These are phyloP conservation scores for Aradus depressus DNA, from an alignment of 2,888 invertebrate species.

Conservation along the genomic window DNA sequence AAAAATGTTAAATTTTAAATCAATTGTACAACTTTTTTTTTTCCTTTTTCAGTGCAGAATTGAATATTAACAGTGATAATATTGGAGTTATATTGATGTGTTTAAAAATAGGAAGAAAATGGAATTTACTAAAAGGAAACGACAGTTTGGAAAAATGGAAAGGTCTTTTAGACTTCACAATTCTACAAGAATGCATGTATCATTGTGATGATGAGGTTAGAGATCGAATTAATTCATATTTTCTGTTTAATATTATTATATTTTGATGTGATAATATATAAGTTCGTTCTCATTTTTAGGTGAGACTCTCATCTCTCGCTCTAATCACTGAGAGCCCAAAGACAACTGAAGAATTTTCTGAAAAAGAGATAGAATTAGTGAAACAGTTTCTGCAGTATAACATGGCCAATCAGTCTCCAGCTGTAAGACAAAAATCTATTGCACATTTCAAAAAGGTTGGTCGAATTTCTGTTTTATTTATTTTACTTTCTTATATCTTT, in stretches of 20 bases:
- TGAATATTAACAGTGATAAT: slow-evolving; percentile 30
- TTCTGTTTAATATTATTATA: background rate
- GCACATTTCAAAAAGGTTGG: slow-evolving; percentile 58
- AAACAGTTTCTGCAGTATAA: slow-evolving; percentile 54
- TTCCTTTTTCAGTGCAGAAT: slow-evolving; percentile 9
- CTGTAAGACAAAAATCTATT: slow-evolving; percentile 56
- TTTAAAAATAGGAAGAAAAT: slow-evolving; percentile 42
- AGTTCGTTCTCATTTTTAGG: slow-evolving; percentile 39
- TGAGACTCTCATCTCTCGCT: slow-evolving; percentile 54
- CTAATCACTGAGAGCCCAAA: slow-evolving; percentile 63
- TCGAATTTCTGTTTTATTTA: no score
- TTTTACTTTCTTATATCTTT: no score
- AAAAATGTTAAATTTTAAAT: no score
- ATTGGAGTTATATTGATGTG: slow-evolving; percentile 42
- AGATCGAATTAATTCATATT: no score
- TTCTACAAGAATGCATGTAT: slow-evolving; percentile 46
- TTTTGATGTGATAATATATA: slow-evolving; percentile 28
- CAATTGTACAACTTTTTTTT: no score
- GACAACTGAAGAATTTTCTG: slow-evolving; percentile 52
- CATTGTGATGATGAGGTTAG: slow-evolving; percentile 49
- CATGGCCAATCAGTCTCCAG: slow-evolving; percentile 54
- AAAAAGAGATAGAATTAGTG: slow-evolving; percentile 52
- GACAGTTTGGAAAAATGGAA: slow-evolving; percentile 40
- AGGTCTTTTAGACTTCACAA: slow-evolving; percentile 42
- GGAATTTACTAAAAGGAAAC: slow-evolving; percentile 36